Percentiles rank a stretch among this genome's conserved stretches.
phyloP scores from a whole-genome alignment of 2,888 invertebrate genomes.

The Watsonalla cultraria region DNA sequence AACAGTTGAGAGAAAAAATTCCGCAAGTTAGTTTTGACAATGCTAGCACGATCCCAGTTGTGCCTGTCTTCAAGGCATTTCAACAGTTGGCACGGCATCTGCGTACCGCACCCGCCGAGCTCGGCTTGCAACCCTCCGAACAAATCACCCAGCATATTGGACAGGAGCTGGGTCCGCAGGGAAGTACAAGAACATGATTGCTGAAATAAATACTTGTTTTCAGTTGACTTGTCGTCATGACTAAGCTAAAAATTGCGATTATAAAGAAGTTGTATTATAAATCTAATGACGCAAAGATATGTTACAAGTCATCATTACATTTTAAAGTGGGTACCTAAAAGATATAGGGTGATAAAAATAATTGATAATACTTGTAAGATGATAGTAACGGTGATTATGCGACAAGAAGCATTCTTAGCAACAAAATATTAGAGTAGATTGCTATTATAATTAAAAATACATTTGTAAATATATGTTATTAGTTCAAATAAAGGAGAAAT shows the following conservation, averaged over 20 bases:
- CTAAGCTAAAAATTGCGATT: not conserved
- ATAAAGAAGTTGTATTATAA: not conserved
- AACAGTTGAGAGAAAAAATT: conserved; percentile 54
- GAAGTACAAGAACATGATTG: conserved; percentile 65
- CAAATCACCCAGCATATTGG: conserved; percentile 49
- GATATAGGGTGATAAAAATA: too few species aligned
- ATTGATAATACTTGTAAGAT: too few species aligned
- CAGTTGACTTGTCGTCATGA: not conserved
- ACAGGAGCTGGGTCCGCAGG: conserved; percentile 48
- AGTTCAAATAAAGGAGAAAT: too few species aligned
- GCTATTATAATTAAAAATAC: too few species aligned
- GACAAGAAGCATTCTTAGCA: too few species aligned
- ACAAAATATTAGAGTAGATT: too few species aligned
- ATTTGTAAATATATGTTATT: too few species aligned
- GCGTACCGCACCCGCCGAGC: conserved; percentile 30
- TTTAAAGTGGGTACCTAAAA: not conserved
- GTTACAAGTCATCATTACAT: not conserved
- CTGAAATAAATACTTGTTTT: conserved; percentile 26
- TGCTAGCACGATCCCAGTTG: conserved; percentile 56
- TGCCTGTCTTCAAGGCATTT: conserved; percentile 67
- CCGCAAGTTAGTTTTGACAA: conserved; percentile 49
- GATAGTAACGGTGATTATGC: too few species aligned
- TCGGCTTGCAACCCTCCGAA: conserved; percentile 60
- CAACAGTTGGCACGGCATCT: conserved; percentile 64
- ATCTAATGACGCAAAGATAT: not conserved